A percentile compares a stretch with the other conserved stretches of the same genome.
These are phyloP conservation scores for Palythoa caribaeorum DNA, from an alignment of 92 coral and sea anemone genomes.

Conservation along the genomic window DNA sequence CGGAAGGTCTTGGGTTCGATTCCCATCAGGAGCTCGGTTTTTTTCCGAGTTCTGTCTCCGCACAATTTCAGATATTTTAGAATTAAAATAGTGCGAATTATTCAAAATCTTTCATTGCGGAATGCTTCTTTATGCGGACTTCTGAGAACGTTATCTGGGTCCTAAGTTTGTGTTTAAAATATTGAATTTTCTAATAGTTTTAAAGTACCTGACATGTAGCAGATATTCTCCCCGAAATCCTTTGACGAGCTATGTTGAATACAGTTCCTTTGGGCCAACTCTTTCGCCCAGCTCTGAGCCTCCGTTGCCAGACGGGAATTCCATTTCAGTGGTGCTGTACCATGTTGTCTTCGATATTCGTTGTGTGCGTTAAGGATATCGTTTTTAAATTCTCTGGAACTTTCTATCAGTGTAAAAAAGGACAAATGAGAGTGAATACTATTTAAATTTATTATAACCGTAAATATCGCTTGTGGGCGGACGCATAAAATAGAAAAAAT, in stretches of 20 bases:
- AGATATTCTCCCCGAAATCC: constrained; percentile 96
- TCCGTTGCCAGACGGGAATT: constrained; percentile 76
- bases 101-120: too few species aligned
- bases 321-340: constrained; percentile 78
- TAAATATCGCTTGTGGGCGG: too few species aligned
- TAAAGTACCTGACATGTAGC: constrained; percentile 89
- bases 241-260: constrained; percentile 84
- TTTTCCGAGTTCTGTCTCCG: too few species aligned
- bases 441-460: background rate
- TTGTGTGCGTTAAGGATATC: constrained; percentile 93
- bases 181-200: background rate
- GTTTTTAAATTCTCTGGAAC: constrained; percentile 88
- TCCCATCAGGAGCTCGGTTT: too few species aligned
- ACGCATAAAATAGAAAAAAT: background rate
- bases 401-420: constrained; percentile 61
- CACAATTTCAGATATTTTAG: too few species aligned
- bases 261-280: constrained; percentile 72
- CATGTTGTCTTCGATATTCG: constrained; percentile 79
- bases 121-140: too few species aligned
- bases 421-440: background rate
- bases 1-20: too few species aligned
- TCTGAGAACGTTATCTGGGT: too few species aligned
- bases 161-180: background rate
- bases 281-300: constrained; percentile 86
- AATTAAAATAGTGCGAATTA: too few species aligned